Evolutionary conservation across 2,113 vertebrate genomes (phyloP), one percentile per base, ranked within the genome.

Genomic region (Scomber scombrus): DNA sequence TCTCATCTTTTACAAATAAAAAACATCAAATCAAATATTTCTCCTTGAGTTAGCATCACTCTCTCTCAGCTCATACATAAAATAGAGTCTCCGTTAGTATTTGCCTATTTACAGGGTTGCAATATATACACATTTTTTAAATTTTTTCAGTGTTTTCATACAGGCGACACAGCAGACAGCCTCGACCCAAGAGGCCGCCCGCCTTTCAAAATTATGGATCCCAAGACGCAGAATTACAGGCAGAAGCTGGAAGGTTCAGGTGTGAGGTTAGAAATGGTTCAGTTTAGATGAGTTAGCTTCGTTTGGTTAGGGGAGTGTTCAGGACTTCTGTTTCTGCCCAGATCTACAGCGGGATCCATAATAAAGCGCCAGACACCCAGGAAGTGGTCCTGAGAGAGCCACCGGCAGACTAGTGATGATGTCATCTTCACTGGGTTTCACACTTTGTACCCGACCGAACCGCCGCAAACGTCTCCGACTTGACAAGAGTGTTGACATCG

Each of bases 21-120:
- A 92, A 84, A 83, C 79, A 78, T 21, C 66, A 84, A 64, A 88
- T 71, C 64, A 89, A 87, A 92, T 78, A 82, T 86, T 93, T 91
- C 49, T 92, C 88, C 81, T 89, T 89, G 89, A 94, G 88, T 89
- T 79, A 72, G 55, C n/a, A 21, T 65, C 56, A 2, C 87, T 88
- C 88, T 90, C 87, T 79, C 68, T 81, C 77, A 61, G 58, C 86
- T 92, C 88, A 81, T 94, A 93, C 92, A 80, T 92, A 95, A 95
- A 95, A 95, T 95, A 95, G 91, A 95, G 89, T 94, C 89, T 94
- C 87, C 90, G 67, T 81, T 93, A 92, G 85, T 93, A 92, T 93
- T 93, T 91, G 55, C 72, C 6, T 95, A 95, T 95, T 94, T 95
- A 95, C 94, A 95, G 5, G 16, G 76, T 64, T 75, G 73, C 71